Base-by-base conservation (phyloP, 2,113 vertebrate genomes). In the Nymphicus hollandicus region DNA sequence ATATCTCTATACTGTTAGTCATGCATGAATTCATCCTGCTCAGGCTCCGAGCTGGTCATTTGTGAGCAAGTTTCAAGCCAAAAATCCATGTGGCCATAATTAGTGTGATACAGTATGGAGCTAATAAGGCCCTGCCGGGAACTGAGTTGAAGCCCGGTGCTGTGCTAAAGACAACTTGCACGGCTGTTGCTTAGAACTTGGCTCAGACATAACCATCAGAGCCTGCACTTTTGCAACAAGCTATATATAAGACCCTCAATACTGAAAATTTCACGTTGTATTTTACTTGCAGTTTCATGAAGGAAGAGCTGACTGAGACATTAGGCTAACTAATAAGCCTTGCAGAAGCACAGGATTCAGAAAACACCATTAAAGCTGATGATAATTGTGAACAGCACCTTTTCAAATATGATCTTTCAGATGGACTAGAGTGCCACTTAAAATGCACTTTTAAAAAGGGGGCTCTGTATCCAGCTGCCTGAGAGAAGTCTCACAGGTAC, bases 361-460 rank as follows among this genome's bases (percentile, higher is more conserved):
- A 89, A 81, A 86, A 84, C 52, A 88, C 13, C n/a, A 52, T 94
- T 93, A 86, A 66, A 84, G 58, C 31, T 79, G 29, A 72, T 89
- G 72, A 55, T 71, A 72, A 94, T 80, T 85, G 64, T 91, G 69
- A 95, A 33, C 55, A 93, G 69, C 56, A 72, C 31, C 60, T 89
- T 84, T 88, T 95, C 76, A 91, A 84, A 90, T 82, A 85, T 53
- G 74, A 83, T 84, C 47, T 94, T 81, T 95, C 80, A 91, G 63
- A 87, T 63, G 77, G 80, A 81, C 49, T 66, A 64, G 66, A 73
- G 50, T 83, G 39, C 37, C 64, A 71, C 53, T 94, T 92, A 81
- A 95, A 94, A 89, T 81, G 35, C 46, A 29, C 50, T 88, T 95
- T 86, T 41, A 33, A 60, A 86, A 91, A 50, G 39, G 28, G 17